phyloP scores from a whole-genome alignment of 2,888 invertebrate species.

The Apeira syringaria region DNA sequence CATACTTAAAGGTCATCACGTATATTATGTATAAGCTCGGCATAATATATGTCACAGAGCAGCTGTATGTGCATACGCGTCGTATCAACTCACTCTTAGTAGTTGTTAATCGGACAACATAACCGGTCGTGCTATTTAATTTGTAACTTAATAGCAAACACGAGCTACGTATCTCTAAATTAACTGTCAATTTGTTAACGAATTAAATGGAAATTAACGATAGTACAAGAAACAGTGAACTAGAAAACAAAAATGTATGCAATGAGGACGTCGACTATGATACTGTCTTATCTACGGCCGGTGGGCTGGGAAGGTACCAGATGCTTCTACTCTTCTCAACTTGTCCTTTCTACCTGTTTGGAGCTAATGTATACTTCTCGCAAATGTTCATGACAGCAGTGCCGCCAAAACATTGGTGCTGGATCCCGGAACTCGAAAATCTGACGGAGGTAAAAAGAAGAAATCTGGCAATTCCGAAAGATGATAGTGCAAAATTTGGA shows the following conservation, averaged over 20 bases:
- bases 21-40: no score
- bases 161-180: not conserved
- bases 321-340: slow-evolving; percentile 37
- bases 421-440: slow-evolving; percentile 41
- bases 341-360: slow-evolving; percentile 41
- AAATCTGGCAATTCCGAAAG: slow-evolving; percentile 37
- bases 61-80: no score
- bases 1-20: no score
- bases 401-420: slow-evolving; percentile 44
- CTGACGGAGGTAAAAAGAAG: slow-evolving; percentile 37
- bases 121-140: not conserved
- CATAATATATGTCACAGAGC: no score
- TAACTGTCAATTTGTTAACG: not conserved
- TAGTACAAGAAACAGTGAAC: not conserved
- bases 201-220: not conserved
- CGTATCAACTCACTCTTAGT: no score
- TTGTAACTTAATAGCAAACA: not conserved
- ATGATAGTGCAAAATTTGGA: slow-evolving; percentile 41
- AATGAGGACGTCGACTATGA: slow-evolving; percentile 35
- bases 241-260: slow-evolving; percentile 3
- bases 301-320: slow-evolving; percentile 43
- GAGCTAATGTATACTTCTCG: slow-evolving; percentile 37
- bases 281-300: slow-evolving; percentile 39
- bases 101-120: not conserved
- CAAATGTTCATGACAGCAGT: slow-evolving; percentile 44